Evolutionary conservation across 1,140 invertebrate species (phyloP).

Genomic region (Drosophila littoralis): DNA sequence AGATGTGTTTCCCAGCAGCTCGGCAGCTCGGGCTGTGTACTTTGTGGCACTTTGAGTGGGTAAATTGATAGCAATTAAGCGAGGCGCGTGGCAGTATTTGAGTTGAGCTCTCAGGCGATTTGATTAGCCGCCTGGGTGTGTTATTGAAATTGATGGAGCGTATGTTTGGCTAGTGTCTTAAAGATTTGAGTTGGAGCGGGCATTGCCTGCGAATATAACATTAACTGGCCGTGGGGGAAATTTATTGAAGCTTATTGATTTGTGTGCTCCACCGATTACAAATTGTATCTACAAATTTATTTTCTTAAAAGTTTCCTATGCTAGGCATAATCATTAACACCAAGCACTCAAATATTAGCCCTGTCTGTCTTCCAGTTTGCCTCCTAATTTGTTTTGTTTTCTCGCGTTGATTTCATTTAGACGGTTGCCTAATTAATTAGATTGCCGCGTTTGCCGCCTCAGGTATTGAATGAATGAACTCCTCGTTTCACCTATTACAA

Average conservation of each 20-base stretch:
- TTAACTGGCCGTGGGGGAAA: slow-evolving; percentile 21
- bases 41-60: slow-evolving; percentile 68
- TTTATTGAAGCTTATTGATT: slow-evolving; percentile 45
- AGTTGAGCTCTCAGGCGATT: slow-evolving; percentile 45
- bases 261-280: slow-evolving; percentile 46
- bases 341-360: neutral
- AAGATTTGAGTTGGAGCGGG: neutral
- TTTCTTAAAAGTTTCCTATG: slow-evolving; percentile 18
- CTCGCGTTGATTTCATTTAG: slow-evolving; percentile 46
- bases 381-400: slow-evolving; percentile 38
- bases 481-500: slow-evolving; percentile 9
- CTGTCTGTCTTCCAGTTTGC: slow-evolving; percentile 31
- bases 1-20: neutral
- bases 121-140: slow-evolving; percentile 60
- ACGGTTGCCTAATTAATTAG: slow-evolving; percentile 60
- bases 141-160: slow-evolving; percentile 73
- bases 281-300: slow-evolving; percentile 21
- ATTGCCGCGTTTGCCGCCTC: slow-evolving; percentile 45
- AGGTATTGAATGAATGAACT: slow-evolving; percentile 29
- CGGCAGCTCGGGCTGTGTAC: slow-evolving; percentile 44
- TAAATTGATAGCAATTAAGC: slow-evolving; percentile 80
- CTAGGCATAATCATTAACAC: slow-evolving; percentile 24
- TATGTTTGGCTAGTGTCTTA: slow-evolving; percentile 28
- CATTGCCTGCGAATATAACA: slow-evolving; percentile 52
- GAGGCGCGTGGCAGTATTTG: slow-evolving; percentile 52